Percentiles rank a stretch among this genome's conserved stretches.
These are phyloP conservation scores for Hippocampus kuda DNA, from an alignment of 2,797 vertebrate species.

Conservation along the genomic window DNA sequence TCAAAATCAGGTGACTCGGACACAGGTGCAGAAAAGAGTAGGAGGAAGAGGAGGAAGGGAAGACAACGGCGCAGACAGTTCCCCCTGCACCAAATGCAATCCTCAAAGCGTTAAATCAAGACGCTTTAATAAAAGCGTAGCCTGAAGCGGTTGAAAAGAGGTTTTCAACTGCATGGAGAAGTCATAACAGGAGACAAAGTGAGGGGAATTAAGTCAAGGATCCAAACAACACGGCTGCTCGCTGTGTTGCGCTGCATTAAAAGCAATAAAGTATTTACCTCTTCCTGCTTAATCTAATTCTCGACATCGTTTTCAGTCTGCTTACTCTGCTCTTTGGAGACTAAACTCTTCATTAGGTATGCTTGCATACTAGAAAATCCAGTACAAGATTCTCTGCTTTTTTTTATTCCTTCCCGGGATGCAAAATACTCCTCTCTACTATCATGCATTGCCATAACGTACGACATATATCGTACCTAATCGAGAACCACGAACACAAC, in stretches of 20 bases:
- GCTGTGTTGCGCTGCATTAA: background rate
- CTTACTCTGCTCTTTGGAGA: background rate
- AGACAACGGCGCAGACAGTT: constrained; percentile 11
- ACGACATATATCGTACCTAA: no score
- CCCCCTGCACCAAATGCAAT: constrained; percentile 14
- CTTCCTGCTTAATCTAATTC: background rate
- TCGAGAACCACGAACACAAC: no score
- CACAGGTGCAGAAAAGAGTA: no score
- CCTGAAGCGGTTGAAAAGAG: background rate
- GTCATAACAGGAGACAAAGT: background rate
- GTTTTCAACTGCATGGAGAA: constrained; percentile 11
- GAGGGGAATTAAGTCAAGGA: background rate
- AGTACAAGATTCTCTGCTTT: background rate
- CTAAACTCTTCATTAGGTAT: background rate
- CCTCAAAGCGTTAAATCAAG: constrained; percentile 12
- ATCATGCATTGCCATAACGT: no score
- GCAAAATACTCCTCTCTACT: no score
- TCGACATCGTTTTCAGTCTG: background rate
- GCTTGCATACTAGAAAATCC: background rate
- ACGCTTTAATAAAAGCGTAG: constrained; percentile 12
- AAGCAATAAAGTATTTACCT: constrained; percentile 3
- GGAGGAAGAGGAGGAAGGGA: background rate
- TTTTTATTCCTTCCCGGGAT: background rate
- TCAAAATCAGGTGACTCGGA: no score
- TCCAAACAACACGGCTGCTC: background rate